Evolutionary conservation across 2,797 vertebrate species (phyloP), one percentile per base, ranked within the genome.

Genomic region (Threskiornis aethiopicus): DNA sequence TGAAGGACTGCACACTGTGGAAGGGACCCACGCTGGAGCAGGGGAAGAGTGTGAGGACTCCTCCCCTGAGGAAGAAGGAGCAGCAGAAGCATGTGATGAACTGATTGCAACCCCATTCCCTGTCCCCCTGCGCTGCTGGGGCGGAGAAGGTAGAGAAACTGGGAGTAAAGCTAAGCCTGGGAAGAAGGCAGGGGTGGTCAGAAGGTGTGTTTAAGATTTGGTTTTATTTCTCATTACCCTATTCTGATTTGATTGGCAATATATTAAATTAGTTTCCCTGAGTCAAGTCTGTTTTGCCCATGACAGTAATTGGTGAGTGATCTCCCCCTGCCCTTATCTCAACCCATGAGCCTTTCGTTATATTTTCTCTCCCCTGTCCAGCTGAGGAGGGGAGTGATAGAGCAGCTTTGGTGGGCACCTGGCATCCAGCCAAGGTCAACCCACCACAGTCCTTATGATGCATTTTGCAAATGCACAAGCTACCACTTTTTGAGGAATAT

Each of bases 61-160:
- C 44, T 46, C 44, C 44, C 44, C 44, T 46, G 44, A 21, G 47
- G 22, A 29, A 28, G 28, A 52, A 29, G 51, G 10, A 52, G 16
- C 10, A 11, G 28, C 51, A 52, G 51, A 29, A 52, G 29, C 51
- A 11, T 29, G 51, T 18, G 28, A 52, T 29, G 51, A 52, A 52
- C 51, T 52, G 51, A 52, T 16, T 10, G 4, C 51, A 52, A 18
- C 16, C 21, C 22, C 19, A 37, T 35, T 79, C 49, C 61, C 20
- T 2, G 3, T 44, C 10, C 19, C n/a, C 16, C 49, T 35, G 39
- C 3, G 2, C 10, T 2, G 1, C 42, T 20, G n/a, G 35, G n/a
- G 37, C 37, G 9, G 37, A 37, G n/a, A 35, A 9, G n/a, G n/a
- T 25, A 58, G 57, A 35, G n/a, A 58, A 58, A 16, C 16, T 4